A percentile compares a stretch with the other conserved stretches of the same genome.
These are phyloP conservation scores for Lepidurus arcticus DNA, from an alignment of 1,140 invertebrate genomes.

Conservation along the genomic window DNA sequence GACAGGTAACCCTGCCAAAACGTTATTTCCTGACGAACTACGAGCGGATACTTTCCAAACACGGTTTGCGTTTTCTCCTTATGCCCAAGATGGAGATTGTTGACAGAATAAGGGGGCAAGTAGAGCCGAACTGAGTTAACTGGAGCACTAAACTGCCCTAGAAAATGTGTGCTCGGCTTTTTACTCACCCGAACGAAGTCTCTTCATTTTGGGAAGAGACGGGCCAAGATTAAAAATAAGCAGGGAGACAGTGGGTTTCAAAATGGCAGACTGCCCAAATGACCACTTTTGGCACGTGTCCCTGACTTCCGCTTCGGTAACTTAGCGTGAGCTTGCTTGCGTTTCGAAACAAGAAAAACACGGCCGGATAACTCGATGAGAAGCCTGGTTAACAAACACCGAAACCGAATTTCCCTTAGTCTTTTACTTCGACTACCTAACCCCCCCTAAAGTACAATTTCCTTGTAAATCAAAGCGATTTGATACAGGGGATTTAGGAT, in stretches of 20 bases:
- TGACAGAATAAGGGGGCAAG: not conserved
- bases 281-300: conserved; percentile 21
- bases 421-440: not conserved
- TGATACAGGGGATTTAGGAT: not conserved
- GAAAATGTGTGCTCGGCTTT: not conserved
- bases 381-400: not conserved
- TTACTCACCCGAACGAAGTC: not conserved
- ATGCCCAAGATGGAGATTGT: not conserved
- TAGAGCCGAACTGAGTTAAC: conserved; percentile 6
- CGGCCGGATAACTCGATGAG: not conserved
- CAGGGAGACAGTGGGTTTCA: not conserved
- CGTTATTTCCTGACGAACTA: too few relatives aligned
- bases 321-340: not conserved
- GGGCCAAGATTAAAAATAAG: not conserved
- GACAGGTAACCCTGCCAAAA: too few relatives aligned
- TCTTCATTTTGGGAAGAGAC: not conserved
- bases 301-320: not conserved
- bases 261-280: conserved; percentile 9
- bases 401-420: too few relatives aligned
- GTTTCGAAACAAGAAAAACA: not conserved
- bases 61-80: too few relatives aligned
- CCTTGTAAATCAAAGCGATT: not conserved
- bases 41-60: too few relatives aligned
- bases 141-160: not conserved
- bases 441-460: not conserved